Evolutionary conservation across 2,888 invertebrate genomes (phyloP).

Genomic region (Megalurothrips usitatus): DNA sequence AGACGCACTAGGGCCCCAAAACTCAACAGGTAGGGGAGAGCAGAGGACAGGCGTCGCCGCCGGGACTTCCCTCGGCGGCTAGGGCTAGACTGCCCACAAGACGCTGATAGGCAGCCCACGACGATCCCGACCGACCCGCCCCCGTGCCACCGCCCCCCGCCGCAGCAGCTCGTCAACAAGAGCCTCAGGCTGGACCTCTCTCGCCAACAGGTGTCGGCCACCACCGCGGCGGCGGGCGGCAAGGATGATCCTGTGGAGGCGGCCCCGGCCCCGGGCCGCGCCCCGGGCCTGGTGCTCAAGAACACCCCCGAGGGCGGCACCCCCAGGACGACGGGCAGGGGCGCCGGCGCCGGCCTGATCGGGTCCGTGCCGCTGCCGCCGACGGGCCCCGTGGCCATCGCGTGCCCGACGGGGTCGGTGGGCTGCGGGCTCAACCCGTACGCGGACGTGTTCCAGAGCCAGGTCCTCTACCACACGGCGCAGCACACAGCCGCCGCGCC

Average conservation of each 20-base stretch:
- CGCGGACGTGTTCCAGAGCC: constrained; percentile 18
- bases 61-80: too few species aligned
- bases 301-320: not conserved
- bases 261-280: not conserved
- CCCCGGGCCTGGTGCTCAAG: not conserved
- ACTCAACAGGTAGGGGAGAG: too few species aligned
- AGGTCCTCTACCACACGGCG: not conserved
- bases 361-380: not conserved
- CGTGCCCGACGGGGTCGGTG: not conserved
- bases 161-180: too few species aligned
- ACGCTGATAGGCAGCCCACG: too few species aligned
- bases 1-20: too few species aligned
- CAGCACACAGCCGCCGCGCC: not conserved
- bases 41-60: too few species aligned
- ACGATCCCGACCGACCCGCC: too few species aligned
- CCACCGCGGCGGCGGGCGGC: not conserved
- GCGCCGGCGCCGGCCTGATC: not conserved
- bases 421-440: constrained; percentile 2
- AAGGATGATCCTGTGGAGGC: not conserved
- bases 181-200: not conserved
- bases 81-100: too few species aligned
- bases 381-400: not conserved
- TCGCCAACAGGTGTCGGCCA: not conserved
- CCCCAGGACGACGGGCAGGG: not conserved
- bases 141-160: too few species aligned